Evolutionary conservation across 1,140 invertebrate species (phyloP), one percentile per base, ranked within the genome.

Genomic region (Leptopilina boulardi): DNA sequence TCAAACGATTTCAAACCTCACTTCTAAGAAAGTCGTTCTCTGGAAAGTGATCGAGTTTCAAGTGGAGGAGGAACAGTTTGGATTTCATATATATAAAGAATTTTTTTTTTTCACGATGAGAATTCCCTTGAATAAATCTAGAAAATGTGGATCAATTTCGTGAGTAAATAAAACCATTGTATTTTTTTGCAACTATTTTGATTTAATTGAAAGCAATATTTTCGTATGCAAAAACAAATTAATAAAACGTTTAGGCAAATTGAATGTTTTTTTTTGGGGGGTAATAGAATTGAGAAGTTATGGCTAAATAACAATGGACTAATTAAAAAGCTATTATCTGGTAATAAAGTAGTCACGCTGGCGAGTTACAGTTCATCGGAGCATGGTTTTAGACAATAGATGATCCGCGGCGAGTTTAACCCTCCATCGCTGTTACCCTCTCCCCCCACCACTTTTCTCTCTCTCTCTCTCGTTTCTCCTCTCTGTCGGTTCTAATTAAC

Each of bases 401-500:
- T 86, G 77, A 83, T 80, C 83, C 74, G 38, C 75, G 77, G 73
- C 70, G 30, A 81, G 75, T 81, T 79, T 82, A 78, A 83, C 77
- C 82, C 81, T 73, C 54, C 47, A 18, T 18, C n/a, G 6, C 47
- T n/a, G n/a, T n/a, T n/a, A n/a, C 47, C 47, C 47, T 0, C 15
- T 42, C 13, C 5, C n/a, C 13, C 5, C 47, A 47, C 41, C 41
- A 3, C 26, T 5, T 30, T 30, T 38, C 47, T 5, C 4, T 8
- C 15, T 38, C 34, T 38, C 5, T 38, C 34, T 38, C 34, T n/a
- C 47, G 4, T n/a, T 11, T 10, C 70, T n/a, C 47, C 15, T n/a
- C 42, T 10, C 70, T 75, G 77, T 59, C 74, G 81, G 75, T 79
- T 82, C 84, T 89, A 89, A 89, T 89, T 89, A 89, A 87, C 83